Base-by-base conservation (phyloP, 2,113 vertebrate species). In the Passerina amoena region DNA sequence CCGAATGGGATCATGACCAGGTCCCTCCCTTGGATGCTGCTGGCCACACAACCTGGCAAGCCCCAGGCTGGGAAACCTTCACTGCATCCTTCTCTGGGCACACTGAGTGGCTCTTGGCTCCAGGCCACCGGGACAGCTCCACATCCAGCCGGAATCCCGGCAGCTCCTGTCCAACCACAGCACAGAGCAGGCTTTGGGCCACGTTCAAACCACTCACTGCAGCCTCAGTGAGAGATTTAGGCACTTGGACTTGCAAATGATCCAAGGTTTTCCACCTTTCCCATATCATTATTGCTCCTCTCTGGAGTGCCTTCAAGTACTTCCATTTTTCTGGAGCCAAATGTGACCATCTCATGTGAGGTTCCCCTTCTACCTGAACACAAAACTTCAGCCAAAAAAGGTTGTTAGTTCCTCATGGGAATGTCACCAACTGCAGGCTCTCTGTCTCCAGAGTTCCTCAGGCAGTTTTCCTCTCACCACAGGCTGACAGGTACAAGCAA, bases 71-170 rank as follows among this genome's bases (percentile, higher is more conserved):
- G 81, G 81, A 95, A 93, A n/a, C 33, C 35, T 89, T 70, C 63
- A 20, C 9, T 2, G 1, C 4, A 1, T 81, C 42, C 60, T 37
- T 11, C 40, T 68, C 78, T 1, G 3, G 59, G 75, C 76, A 54
- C 28, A n/a, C 50, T 42, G 54, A 88, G 63, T n/a, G 25, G 15
- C 69, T 50, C 38, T 63, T 92, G 87, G 82, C 82, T 73, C 40
- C 54, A 18, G 1, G 21, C 88, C 80, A 61, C 68, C 3, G 3
- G 61, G 31, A 61, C 60, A 86, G 86, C 37, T 91, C 87, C n/a
- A 18, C 5, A 0, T 60, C 68, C 73, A 88, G 0, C 31, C 23
- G 0, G 31, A 56, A 56, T 79, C 38, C 31, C 0, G 0, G 35
- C 79, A 92, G 86, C n/a, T 61, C 75, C 71, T 10, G 0, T 77